Base-by-base conservation (phyloP, 2,888 invertebrate genomes). In the Copidosoma aretas region DNA sequence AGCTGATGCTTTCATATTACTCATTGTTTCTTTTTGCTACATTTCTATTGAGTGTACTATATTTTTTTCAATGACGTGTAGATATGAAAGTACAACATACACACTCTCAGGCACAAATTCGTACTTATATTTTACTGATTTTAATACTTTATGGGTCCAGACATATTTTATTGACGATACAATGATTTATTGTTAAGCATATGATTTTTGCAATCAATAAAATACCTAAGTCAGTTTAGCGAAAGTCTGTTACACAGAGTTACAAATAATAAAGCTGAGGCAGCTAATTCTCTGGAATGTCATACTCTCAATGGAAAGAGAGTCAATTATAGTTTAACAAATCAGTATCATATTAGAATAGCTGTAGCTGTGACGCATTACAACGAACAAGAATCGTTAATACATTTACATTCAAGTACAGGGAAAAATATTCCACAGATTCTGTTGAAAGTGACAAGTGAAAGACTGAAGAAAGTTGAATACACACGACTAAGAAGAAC, bases 161-260 rank as follows among this genome's bases (percentile, higher is more conserved):
- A n/a, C n/a, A n/a, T n/a, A n/a, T n/a, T n/a, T n/a, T n/a, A n/a
- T n/a, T n/a, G n/a, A n/a, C n/a, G n/a, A n/a, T n/a, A n/a, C n/a
- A n/a, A n/a, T n/a, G n/a, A n/a, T n/a, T n/a, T n/a, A n/a, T n/a
- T n/a, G n/a, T n/a, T n/a, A n/a, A n/a, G n/a, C n/a, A n/a, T n/a
- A n/a, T n/a, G n/a, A n/a, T n/a, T n/a, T n/a, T n/a, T n/a, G n/a
- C n/a, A n/a, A n/a, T n/a, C 67, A 5, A 61, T 73, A 4, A 17
- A 53, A 1, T 39, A 61, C 56, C 46, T 73, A n/a, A 70, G 69
- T 60, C 17, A 58, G 2, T 64, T 72, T 41, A 68, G 69, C 10
- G 63, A 68, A 10, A 75, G 75, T 60, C 65, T 76, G 17, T 53
- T 75, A 39, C 24, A 58, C 15, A 54, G 21, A 46, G n/a, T 62